Conservation (phyloP, 64 coral and sea anemone species). For the Montipora capricornis region DNA sequence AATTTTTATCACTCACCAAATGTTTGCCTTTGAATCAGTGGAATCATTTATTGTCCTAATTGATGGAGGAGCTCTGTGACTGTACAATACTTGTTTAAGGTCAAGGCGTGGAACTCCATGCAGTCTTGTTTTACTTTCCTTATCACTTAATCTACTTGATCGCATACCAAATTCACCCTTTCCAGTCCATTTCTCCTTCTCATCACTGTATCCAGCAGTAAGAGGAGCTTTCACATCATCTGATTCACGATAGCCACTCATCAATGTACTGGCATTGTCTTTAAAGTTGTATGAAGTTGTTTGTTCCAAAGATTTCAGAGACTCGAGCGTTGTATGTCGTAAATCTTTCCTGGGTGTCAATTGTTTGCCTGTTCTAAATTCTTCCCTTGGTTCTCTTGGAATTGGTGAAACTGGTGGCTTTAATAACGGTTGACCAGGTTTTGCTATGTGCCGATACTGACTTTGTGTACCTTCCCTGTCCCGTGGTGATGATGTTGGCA, state of each 20-base stretch:
- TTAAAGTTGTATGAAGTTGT: background rate
- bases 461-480: background rate
- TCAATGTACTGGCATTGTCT: conserved; percentile 15
- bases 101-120: background rate
- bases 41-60: conserved; percentile 13
- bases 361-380: background rate
- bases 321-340: background rate
- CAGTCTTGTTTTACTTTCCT: background rate
- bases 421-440: background rate
- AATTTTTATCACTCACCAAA: conserved; percentile 2
- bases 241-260: background rate
- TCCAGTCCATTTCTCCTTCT: background rate
- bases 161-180: background rate
- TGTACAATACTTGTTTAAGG: conserved; percentile 10
- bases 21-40: background rate
- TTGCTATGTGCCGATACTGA: background rate
- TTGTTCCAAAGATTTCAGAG: background rate
- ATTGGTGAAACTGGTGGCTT: conserved; percentile 26
- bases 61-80: conserved; percentile 36
- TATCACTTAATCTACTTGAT: background rate
- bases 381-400: background rate
- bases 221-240: background rate
- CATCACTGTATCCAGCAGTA: background rate
- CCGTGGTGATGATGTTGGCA: conserved; percentile 11
- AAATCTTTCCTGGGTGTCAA: background rate